Evolutionary conservation across 1,140 invertebrate species (phyloP).

Genomic region (Antheraea mylitta): DNA sequence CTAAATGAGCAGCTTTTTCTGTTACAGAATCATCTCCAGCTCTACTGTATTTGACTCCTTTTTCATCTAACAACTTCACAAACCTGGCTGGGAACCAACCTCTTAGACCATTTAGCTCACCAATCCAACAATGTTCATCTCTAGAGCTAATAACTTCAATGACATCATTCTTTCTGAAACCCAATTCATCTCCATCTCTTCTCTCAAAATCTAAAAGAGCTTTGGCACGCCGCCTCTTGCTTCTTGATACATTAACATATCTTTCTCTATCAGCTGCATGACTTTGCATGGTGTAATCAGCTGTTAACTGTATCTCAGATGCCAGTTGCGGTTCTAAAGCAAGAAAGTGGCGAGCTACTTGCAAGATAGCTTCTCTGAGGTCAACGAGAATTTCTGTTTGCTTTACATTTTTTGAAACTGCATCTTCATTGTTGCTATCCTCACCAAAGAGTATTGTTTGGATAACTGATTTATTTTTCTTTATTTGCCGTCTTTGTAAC

Average conservation of each 20-base stretch:
- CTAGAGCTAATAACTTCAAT: constrained; percentile 98
- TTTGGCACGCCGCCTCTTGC: constrained; percentile 94
- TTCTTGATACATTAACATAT: constrained; percentile 94
- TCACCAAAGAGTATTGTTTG: constrained; percentile 94
- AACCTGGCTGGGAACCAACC: constrained; percentile 99
- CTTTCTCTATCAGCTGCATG: constrained; percentile 96
- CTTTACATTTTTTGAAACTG: constrained; percentile 97
- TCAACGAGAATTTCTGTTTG: constrained; percentile 97
- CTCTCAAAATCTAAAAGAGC: constrained; percentile 98
- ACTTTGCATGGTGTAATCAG: constrained; percentile 97
- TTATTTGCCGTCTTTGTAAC: constrained; percentile 90
- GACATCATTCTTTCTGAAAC: constrained; percentile 98
- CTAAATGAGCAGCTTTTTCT: constrained; percentile 97
- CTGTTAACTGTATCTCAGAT: constrained; percentile 87
- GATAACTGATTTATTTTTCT: constrained; percentile 93
- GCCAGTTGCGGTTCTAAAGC: constrained; percentile 87
- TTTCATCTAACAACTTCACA: constrained; percentile 97
- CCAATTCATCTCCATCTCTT: constrained; percentile 98
- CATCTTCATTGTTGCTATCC: constrained; percentile 86
- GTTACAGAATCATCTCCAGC: constrained; percentile 98
- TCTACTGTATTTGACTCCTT: constrained; percentile 96
- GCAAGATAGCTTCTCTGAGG: constrained; percentile 95
- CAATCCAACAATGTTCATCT: constrained; percentile 99
- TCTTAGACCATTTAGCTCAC: constrained; percentile 97
- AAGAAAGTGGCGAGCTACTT: constrained; percentile 94